A percentile compares a stretch with the other conserved stretches of the same genome.
Conservation (phyloP, 2,888 invertebrate genomes). For the Cataglyphis cursor region DNA sequence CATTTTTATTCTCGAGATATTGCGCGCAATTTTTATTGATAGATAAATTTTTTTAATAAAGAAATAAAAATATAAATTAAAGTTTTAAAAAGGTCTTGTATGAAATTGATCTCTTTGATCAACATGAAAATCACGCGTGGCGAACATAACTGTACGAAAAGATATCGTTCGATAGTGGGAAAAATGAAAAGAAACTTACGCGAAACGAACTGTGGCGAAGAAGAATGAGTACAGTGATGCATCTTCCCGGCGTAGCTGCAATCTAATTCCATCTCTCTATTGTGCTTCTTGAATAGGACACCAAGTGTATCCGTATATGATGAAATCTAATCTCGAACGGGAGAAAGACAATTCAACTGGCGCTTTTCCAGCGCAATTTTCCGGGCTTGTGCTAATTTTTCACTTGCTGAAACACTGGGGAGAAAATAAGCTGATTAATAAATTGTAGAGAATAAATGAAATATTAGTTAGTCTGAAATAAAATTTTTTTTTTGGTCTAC, state of each 20-base stretch:
- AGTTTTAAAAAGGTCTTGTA: not conserved
- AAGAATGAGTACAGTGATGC: constrained; percentile 20
- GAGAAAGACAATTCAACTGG: not conserved
- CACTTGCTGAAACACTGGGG: not conserved
- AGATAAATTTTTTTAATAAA: not conserved
- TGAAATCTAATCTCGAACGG: constrained; percentile 31
- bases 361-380: not conserved
- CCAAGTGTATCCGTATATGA: constrained; percentile 14
- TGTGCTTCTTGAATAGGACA: constrained; percentile 13
- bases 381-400: not conserved
- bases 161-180: constrained; percentile 39
- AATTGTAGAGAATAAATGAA: not conserved
- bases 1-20: not conserved
- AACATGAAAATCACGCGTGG: constrained; percentile 1
- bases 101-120: not conserved
- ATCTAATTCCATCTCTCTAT: constrained; percentile 33
- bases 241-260: constrained; percentile 16
- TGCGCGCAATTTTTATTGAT: not conserved
- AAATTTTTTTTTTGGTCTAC: not conserved
- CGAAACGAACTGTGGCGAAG: not conserved
- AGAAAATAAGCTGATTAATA: not conserved
- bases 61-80: not conserved
- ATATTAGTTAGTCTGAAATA: not conserved
- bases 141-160: not conserved
- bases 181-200: constrained; percentile 29